These are phyloP conservation scores for Ferrisia virgata DNA, from an alignment of 2,888 invertebrate species.

Conservation along the genomic window DNA sequence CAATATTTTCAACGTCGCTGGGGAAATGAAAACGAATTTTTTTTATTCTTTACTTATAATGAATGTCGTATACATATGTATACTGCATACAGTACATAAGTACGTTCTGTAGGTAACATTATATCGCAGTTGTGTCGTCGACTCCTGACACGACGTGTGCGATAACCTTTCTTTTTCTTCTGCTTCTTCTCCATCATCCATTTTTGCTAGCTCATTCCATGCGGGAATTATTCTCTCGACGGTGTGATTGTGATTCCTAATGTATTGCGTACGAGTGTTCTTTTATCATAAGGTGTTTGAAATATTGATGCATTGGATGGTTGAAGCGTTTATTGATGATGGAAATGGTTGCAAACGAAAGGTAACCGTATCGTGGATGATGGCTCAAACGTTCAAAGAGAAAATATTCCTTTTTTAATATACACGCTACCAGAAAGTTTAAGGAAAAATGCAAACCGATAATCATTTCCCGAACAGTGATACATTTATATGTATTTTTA, in stretches of 20 bases:
- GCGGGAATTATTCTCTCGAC: not conserved
- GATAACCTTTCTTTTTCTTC: not conserved
- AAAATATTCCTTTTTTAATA: no score
- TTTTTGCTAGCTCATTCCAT: not conserved
- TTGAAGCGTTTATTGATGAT: no score
- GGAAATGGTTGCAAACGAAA: no score
- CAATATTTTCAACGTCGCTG: constrained; percentile 13
- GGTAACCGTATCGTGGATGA: no score
- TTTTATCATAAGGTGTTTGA: not conserved
- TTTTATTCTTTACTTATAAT: not conserved
- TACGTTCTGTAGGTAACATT: not conserved
- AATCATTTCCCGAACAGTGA: no score
- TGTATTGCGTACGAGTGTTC: not conserved
- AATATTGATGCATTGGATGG: not conserved
- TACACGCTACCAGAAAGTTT: no score
- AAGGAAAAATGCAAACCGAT: no score
- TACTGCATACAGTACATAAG: no score
- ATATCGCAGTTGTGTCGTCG: not conserved
- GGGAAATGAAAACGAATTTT: constrained; percentile 28
- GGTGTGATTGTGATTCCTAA: not conserved
- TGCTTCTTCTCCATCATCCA: not conserved
- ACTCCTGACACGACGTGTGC: no score
- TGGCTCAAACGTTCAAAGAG: no score
- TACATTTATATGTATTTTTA: no score
- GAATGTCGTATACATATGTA: no score